Evolutionary conservation across 2,888 invertebrate species (phyloP), one percentile per base, ranked within the genome.

Genomic region (Lithophane semibrunnea): DNA sequence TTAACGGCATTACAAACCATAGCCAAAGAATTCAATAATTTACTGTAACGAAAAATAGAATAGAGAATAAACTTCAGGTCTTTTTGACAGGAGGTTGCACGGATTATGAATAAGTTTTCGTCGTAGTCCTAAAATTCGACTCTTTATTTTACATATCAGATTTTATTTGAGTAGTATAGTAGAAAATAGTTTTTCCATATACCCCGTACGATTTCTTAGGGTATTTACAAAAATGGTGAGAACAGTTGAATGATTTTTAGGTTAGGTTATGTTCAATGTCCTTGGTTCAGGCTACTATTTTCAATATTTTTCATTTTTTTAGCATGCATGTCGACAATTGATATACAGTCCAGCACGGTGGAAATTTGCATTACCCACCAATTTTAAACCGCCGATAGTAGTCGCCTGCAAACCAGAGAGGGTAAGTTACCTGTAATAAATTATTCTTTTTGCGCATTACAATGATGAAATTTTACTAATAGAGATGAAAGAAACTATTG

Each of bases 321-420:
- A 96, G 96, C 96, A 96, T 91, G 91, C 96, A 84, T 96, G 94
- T 93, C 94, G 96, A 91, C 96, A 96, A 88, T 92, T 96, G 88
- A 79, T 96, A 84, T 94, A 94, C 88, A 95, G 93, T 86, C 92
- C 96, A 64, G 95, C 96, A 71, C 94, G 96, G 82, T 96, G 96
- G 96, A 96, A 96, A 93, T 92, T 93, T 91, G 92, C 90, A 78
- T 82, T 96, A 80, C 95, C 96, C 67, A 87, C 92, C 75, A 93
- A 94, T 89, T 83, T 95, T 69, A 96, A 96, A 92, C 90, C 94
- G 65, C 90, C 94, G 67, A 89, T 94, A 84, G 88, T 93, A 65
- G 84, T 92, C 69, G 84, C 91, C 65, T 79, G 92, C 58, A 94
- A 93, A 93, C 88, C 94, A 84, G 96, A 96, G 73, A 94, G 96